Evolutionary conservation across 2,797 vertebrate genomes (phyloP).

Genomic region (Babyrousa celebensis): DNA sequence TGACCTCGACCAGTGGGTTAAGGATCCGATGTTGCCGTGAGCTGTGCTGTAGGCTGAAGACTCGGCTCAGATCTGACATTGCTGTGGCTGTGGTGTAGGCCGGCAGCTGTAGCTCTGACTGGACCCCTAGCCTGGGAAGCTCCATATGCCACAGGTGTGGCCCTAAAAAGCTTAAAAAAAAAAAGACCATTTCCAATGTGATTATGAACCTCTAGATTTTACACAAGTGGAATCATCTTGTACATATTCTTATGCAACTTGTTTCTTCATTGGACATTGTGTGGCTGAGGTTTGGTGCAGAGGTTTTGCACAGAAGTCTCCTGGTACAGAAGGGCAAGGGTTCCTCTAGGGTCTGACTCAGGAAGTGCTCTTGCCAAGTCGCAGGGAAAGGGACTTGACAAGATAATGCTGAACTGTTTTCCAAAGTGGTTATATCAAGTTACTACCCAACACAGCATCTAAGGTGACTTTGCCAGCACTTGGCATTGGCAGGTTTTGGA

Average conservation of each 20-base stretch:
- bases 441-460: no score
- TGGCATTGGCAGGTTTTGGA: not conserved
- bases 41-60: no score
- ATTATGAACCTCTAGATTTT: not conserved
- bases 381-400: not conserved
- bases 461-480: not conserved
- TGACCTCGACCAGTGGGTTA: no score
- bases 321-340: not conserved
- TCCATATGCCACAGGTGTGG: no score
- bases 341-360: not conserved
- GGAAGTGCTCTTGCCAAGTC: not conserved
- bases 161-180: no score
- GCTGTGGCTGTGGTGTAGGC: no score
- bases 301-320: not conserved
- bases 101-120: no score
- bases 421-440: not conserved
- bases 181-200: not conserved
- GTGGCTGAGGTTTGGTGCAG: not conserved
- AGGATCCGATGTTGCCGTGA: no score
- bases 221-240: no score
- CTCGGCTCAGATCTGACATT: no score
- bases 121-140: no score
- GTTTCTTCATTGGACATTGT: not conserved
- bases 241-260: not conserved
- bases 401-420: not conserved